These are phyloP conservation scores for Leucopsar rothschildi DNA, from an alignment of 2,113 vertebrate species.

Conservation along the genomic window DNA sequence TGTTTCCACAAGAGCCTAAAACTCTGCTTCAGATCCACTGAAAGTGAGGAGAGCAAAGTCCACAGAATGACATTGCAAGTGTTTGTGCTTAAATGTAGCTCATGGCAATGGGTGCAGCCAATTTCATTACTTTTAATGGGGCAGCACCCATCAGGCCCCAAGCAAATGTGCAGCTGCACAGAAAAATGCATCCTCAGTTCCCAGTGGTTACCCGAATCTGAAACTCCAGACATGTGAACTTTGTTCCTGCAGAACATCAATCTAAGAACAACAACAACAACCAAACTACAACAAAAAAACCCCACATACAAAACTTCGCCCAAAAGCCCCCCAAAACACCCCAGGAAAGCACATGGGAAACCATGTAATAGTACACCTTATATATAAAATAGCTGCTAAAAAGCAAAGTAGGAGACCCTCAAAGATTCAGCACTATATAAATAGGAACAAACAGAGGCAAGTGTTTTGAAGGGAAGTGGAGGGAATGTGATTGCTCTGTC, in stretches of 20 bases:
- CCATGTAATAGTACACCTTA: neutral
- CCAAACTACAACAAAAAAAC: neutral
- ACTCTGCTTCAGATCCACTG: neutral
- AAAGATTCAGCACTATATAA: neutral
- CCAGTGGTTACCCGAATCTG: neutral
- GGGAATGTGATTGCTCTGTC: neutral
- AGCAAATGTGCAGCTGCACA: neutral
- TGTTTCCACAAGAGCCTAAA: neutral
- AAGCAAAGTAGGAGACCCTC: neutral
- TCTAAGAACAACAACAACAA: neutral
- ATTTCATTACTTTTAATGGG: neutral
- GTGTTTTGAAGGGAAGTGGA: neutral
- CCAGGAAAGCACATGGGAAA: neutral
- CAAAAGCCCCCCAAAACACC: no score
- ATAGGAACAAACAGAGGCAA: neutral
- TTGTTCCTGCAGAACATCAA: neutral
- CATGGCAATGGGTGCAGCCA: accelerated
- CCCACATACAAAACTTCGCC: neutral
- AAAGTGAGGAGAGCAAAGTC: neutral
- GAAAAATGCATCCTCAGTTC: neutral
- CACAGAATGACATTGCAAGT: neutral
- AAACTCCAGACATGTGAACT: neutral
- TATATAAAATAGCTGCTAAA: neutral
- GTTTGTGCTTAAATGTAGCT: neutral
- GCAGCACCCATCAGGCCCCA: neutral